Conservation (phyloP, 2,113 vertebrate genomes). For the Pteropus alecto region DNA sequence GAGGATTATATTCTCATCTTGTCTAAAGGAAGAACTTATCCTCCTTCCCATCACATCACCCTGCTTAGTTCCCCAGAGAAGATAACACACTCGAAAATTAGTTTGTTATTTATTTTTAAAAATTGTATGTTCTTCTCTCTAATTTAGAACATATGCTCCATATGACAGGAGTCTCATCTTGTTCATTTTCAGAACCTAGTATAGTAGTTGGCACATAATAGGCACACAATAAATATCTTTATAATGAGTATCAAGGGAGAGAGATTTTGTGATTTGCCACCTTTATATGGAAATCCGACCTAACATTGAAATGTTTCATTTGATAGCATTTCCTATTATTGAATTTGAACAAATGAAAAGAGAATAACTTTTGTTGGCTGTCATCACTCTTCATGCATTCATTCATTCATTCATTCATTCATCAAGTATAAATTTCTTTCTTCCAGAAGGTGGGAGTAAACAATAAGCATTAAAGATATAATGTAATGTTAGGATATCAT, state of each 20-base stretch:
- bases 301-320: neutral
- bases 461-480: neutral
- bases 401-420: neutral
- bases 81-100: neutral
- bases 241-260: neutral
- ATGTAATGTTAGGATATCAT: neutral
- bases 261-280: neutral
- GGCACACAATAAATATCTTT: neutral
- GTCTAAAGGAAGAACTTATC: neutral
- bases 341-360: neutral
- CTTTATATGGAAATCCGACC: neutral
- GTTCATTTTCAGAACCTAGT: neutral
- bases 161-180: neutral
- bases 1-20: neutral
- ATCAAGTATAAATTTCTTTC: neutral
- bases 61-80: neutral
- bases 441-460: neutral
- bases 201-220: neutral
- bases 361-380: neutral
- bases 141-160: neutral
- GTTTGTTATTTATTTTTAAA: neutral
- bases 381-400: neutral
- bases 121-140: neutral
- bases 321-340: neutral
- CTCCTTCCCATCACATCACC: neutral